Evolutionary conservation across 2,888 invertebrate genomes (phyloP), one percentile per base, ranked within the genome.

Genomic region (Synergus laeviventris): DNA sequence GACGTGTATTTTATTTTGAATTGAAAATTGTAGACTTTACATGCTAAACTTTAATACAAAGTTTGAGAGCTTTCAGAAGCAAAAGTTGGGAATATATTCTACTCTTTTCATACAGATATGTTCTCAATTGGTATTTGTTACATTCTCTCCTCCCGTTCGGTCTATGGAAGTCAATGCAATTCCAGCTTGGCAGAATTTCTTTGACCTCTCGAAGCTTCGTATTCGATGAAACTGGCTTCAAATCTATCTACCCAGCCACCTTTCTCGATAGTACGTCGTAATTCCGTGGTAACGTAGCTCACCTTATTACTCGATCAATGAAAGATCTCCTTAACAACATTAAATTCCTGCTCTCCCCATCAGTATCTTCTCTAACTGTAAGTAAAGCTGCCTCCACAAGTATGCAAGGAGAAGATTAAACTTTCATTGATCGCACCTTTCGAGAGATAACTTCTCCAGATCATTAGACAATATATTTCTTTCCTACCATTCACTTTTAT

Each of bases 401-500:
- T 70, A 70, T 49, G 16, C 49, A 49, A 12, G 31, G 49, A 49
- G 14, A 49, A 70, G 70, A 70, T 70, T 18, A 70, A 70, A 45
- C 31, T n/a, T 49, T 70, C 31, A 70, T 49, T 49, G 36, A 70
- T 49, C 36, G 49, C 31, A 45, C n/a, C 49, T 70, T 45, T 49
- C 31, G 31, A 31, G 70, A 49, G 49, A 70, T 70, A 49, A 70
- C 70, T 70, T 31, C 70, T 70, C 49, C 70, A 31, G 24, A 49
- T 70, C 70, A 70, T 49, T 70, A 36, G 49, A n/a, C 70, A 56
- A 12, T 56, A 21, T 62, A 38, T 62, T 62, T 62, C 38, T 18
- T 31, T 49, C 31, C 49, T 24, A 49, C 70, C n/a, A 49, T 70
- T 70, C 12, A n/a, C 31, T 49, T 49, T 11, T n/a, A 66, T 56